phyloP scores from a whole-genome alignment of 2,888 invertebrate genomes.

The Eilema griseolum region DNA sequence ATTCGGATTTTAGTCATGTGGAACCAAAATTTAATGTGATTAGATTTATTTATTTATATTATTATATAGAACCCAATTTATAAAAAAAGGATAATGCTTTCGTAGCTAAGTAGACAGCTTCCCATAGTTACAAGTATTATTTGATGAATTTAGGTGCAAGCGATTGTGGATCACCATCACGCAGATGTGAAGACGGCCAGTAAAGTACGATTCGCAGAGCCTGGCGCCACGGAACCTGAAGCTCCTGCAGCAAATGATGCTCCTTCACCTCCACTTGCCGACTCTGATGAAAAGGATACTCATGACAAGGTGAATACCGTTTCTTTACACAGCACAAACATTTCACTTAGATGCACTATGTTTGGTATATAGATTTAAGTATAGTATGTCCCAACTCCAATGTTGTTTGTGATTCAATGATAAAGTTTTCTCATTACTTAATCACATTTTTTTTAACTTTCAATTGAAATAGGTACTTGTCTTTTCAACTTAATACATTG shows the following conservation, averaged over 20 bases:
- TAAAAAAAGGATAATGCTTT: neutral
- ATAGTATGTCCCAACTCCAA: neutral
- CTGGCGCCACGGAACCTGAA: conserved; percentile 77
- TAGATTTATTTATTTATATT: too few relatives aligned
- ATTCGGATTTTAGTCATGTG: too few relatives aligned
- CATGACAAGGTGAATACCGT: conserved; percentile 83
- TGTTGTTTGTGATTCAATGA: neutral
- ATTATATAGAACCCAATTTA: too few relatives aligned
- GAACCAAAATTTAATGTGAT: too few relatives aligned
- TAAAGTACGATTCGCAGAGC: conserved; percentile 96
- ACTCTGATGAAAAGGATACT: conserved; percentile 79
- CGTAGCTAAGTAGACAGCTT: neutral
- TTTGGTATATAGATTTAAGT: neutral
- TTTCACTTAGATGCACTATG: conserved; percentile 23
- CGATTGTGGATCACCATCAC: conserved; percentile 96
- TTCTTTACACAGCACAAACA: conserved; percentile 19
- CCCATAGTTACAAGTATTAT: neutral
- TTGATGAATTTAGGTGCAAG: conserved; percentile 91
- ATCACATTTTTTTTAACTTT: neutral
- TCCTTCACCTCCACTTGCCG: conserved; percentile 82
- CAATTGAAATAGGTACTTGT: too few relatives aligned
- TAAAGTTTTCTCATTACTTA: neutral
- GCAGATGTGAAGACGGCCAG: conserved; percentile 92
- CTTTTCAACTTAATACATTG: neutral
- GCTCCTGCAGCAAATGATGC: conserved; percentile 81